Base-by-base conservation (phyloP, 2,113 vertebrate species). In the Podarcis raffonei region DNA sequence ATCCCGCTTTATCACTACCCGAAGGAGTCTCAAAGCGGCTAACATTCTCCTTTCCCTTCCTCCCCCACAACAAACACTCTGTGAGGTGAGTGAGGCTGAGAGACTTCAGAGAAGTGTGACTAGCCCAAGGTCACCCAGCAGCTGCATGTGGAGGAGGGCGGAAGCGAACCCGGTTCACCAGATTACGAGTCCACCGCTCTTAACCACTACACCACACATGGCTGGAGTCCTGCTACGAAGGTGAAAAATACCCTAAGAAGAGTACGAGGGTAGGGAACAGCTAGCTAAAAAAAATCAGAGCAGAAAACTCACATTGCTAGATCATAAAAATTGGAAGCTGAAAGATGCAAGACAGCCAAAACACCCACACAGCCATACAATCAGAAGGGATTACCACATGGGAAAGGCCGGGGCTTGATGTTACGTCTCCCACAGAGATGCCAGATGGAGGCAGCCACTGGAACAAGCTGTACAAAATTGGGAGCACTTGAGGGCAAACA, bases 381-480 rank as follows among this genome's bases (percentile, higher is more conserved):
- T 78, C 84, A 89, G 82, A 86, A 85, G 74, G 84, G 88, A 86
- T 90, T 88, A 66, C 71, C 0, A n/a, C 59, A 9, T 93, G 93
- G 71, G 91, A 86, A 94, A 93, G 93, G 90, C 0, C 39, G 2
- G 62, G 92, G 88, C 78, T 89, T 57, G 13, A 39, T 48, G 84
- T 89, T 94, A 37, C 86, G 87, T 76, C 88, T 69, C 90, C 71
- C 89, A 69, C 12, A 78, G 91, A 91, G 83, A 78, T 87, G 87
- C 83, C 95, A 95, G 95, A 93, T 93, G 92, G 93, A 95, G 62
- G 91, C 89, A 95, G 88, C 85, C 90, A 92, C 91, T 90, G 87
- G 86, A 94, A 93, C 90, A 16, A 83, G 82, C 85, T 0, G 0
- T 1, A 25, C 0, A 0, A 93, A 96, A 95, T 94, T 95, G 93